Evolutionary conservation across 2,797 vertebrate genomes (phyloP), one percentile per base, ranked within the genome.

Genomic region (Alauda arvensis): DNA sequence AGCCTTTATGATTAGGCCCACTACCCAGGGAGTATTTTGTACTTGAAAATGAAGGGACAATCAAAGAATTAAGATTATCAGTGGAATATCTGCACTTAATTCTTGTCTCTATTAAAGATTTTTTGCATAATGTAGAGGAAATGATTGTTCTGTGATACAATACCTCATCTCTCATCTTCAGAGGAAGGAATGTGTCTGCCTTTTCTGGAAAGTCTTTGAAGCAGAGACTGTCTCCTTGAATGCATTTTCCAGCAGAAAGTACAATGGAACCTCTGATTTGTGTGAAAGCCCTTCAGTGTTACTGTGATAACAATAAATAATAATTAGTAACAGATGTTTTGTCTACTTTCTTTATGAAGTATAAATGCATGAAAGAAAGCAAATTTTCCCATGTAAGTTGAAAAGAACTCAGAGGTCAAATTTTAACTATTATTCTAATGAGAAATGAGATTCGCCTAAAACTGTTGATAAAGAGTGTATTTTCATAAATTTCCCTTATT

Each of bases 241-340:
- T 52, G 45, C 49, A 39, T 88, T 94, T 95, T 87, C 63, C 62
- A 83, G 56, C 4, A 2, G 48, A 25, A 91, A 87, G 45, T 83
- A 94, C 59, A 94, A 80, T 88, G 51, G 56, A 89, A 86, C 8
- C 45, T 90, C 69, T 92, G 84, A 83, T 93, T 91, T 88, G 18
- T 88, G 66, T 83, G 75, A 85, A 52, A 68, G 39, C 23, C 48
- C 91, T 90, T 90, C 79, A 87, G 45, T 53, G 59, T 88, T 90
- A 83, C 78, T 92, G 45, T 81, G 88, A 89, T 77, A 81, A 0
- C 5, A 92, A 91, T 86, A 95, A 95, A 92, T 94, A 93, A 78
- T 90, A 91, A 94, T 89, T 88, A 93, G 56, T 75, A 83, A 76
- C 37, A 88, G 69, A 75, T 85, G 67, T 87, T 91, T 87, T 88